phyloP scores from a whole-genome alignment of 2,113 vertebrate genomes.

The Lagopus muta region DNA sequence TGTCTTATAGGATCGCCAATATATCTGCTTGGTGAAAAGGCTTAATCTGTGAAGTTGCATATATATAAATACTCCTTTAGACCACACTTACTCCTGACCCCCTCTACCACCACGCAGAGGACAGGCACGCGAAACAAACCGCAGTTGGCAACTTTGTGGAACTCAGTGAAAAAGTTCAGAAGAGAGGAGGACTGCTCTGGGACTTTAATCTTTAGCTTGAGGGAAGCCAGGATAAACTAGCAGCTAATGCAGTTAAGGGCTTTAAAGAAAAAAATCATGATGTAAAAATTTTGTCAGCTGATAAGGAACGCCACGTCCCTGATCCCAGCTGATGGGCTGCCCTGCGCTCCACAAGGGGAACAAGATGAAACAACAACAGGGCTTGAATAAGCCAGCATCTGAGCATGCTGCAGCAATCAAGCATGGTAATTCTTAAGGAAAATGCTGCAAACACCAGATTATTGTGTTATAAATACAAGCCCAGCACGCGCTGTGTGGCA shows the following conservation, averaged over 20 bases:
- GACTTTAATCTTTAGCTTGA: slow-evolving; percentile 30
- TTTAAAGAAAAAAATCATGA: slow-evolving; percentile 46
- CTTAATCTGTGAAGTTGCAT: neutral
- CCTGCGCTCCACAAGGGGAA: neutral
- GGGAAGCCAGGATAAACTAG: slow-evolving; percentile 43
- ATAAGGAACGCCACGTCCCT: slow-evolving; percentile 52
- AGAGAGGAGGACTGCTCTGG: slow-evolving; percentile 4
- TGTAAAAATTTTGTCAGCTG: slow-evolving; percentile 41
- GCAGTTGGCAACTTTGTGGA: neutral
- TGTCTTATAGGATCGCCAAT: neutral
- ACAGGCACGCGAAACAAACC: neutral
- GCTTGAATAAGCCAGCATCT: neutral
- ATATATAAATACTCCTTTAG: neutral
- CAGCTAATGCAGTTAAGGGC: slow-evolving; percentile 11
- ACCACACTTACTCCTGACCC: neutral
- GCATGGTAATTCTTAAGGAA: neutral
- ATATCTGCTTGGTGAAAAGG: neutral
- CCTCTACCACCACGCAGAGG: neutral
- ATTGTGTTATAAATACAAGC: neutral
- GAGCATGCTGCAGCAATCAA: slow-evolving; percentile 10
- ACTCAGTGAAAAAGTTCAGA: slow-evolving; percentile 4
- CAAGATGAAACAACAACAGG: neutral
- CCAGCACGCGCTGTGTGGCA: neutral
- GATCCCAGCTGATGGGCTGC: slow-evolving; percentile 37
- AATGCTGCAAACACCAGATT: neutral